Evolutionary conservation across 2,888 invertebrate species (phyloP), one percentile per base, ranked within the genome.

Genomic region (Crematogaster levior): DNA sequence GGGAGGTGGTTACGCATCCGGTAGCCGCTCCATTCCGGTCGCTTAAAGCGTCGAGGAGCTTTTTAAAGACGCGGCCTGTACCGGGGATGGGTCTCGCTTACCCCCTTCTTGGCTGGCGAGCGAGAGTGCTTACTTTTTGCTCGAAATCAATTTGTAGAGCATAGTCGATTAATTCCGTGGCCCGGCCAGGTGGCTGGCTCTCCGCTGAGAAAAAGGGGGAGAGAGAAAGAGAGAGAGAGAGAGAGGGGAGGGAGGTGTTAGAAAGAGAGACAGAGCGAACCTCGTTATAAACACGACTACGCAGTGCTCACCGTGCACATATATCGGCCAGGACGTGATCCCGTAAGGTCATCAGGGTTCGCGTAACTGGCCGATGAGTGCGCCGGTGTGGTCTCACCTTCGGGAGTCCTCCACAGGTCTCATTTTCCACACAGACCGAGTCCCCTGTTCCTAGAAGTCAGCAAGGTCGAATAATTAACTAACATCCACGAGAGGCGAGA

Each of bases 71-170:
- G 77, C 34, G 43, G 48, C 24, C 74, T 24, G 18, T n/a, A 30
- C 56, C 58, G 30, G 51, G 40, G 61, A 60, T 24, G 72, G 51
- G 34, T 24, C 30, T 43, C 40, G 77, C 68, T 72, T 58, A 46
- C 77, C 48, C 70, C 30, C 30, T 66, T 51, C 68, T 73, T 43
- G 56, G 43, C 37, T 37, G 73, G 37, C 73, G 68, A 43, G 72
- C 60, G 77, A 72, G 66, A 77, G 40, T 40, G 68, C 77, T 63
- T 81, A 82, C 81, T 91, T 92, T 91, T 91, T 91, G 90, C 90
- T 91, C 91, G 85, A 90, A 91, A 92, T 92, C 91, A 92, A 92
- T 92, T 92, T 92, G 91, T 92, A 90, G 85, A 88, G 90, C 89
- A 89, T 89, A 91, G 91, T 90, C 90, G 89, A 92, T 92, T 91